These are phyloP conservation scores for Petroica traversi DNA, from an alignment of 2,113 vertebrate genomes.

Conservation along the genomic window DNA sequence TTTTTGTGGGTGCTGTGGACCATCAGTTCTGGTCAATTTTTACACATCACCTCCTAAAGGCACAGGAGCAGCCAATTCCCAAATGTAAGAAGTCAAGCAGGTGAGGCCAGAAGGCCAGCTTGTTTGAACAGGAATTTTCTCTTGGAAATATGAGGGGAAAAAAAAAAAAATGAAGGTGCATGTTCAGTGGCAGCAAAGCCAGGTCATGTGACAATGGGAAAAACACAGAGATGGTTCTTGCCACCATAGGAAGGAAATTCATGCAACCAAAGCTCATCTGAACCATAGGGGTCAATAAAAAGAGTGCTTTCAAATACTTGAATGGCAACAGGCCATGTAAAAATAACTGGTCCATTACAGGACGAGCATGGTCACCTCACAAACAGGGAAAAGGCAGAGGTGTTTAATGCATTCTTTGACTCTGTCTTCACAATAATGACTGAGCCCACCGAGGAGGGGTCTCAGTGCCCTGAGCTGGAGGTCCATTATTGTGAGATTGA, in stretches of 20 bases:
- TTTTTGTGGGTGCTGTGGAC: not conserved
- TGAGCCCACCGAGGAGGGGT: too few relatives aligned
- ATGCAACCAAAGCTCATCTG: not conserved
- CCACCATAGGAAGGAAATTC: not conserved
- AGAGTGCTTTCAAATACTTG: not conserved
- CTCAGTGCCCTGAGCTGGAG: not conserved
- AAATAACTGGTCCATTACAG: not conserved
- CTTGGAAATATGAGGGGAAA: not conserved
- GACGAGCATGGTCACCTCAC: not conserved
- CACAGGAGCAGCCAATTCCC: not conserved
- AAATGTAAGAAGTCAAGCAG: not conserved
- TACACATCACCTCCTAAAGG: not conserved
- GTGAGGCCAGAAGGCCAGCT: not conserved
- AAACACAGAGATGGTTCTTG: not conserved
- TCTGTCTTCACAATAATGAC: not conserved
- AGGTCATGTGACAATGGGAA: not conserved
- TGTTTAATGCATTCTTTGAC: fast-evolving
- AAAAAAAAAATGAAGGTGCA: not conserved
- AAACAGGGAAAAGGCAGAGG: not conserved
- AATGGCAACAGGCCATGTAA: not conserved
- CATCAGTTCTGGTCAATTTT: not conserved
- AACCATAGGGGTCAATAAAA: not conserved
- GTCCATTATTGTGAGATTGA: not conserved
- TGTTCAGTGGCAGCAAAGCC: not conserved
- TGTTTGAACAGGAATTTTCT: not conserved